phyloP scores from a whole-genome alignment of 2,797 vertebrate species.

The Artibeus jamaicensis region DNA sequence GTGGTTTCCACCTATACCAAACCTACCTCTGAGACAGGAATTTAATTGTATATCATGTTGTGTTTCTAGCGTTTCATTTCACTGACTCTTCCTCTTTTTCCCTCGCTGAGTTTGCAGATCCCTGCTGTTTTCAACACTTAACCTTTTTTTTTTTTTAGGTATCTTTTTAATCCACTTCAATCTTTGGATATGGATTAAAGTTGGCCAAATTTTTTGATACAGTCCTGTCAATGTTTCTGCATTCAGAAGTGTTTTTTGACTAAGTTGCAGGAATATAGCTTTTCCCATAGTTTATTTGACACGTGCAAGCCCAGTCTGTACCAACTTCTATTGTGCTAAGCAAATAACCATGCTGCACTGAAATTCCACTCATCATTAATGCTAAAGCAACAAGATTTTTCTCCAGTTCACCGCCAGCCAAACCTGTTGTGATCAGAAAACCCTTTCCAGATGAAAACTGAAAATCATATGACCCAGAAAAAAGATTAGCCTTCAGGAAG shows the following conservation, averaged over 20 bases:
- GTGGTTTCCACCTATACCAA: conserved; percentile 5
- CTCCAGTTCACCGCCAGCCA: conserved; percentile 80
- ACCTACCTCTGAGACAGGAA: conserved; percentile 46
- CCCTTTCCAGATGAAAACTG: conserved; percentile 84
- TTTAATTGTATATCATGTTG: conserved; percentile 50
- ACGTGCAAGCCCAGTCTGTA: conserved; percentile 81
- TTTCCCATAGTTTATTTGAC: conserved; percentile 85
- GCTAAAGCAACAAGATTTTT: conserved; percentile 85
- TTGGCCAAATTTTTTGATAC: conserved; percentile 70
- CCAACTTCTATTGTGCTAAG: conserved; percentile 83
- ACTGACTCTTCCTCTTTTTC: conserved; percentile 48
- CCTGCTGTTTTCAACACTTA: conserved; percentile 68
- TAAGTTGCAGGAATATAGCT: conserved; percentile 78
- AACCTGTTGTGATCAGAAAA: conserved; percentile 84
- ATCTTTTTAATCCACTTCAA: conserved; percentile 63
- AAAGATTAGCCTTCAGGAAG: conserved; percentile 86
- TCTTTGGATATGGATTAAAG: conserved; percentile 65
- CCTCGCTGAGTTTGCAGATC: conserved; percentile 31
- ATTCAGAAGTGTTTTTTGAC: conserved; percentile 81
- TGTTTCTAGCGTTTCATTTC: conserved; percentile 67
- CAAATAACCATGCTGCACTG: conserved; percentile 79
- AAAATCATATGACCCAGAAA: conserved; percentile 86
- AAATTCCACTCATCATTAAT: conserved; percentile 86
- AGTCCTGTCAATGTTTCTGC: conserved; percentile 71
- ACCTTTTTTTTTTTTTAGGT: conserved; percentile 71